phyloP scores from a whole-genome alignment of 2,797 vertebrate genomes.

The Falco columbarius region DNA sequence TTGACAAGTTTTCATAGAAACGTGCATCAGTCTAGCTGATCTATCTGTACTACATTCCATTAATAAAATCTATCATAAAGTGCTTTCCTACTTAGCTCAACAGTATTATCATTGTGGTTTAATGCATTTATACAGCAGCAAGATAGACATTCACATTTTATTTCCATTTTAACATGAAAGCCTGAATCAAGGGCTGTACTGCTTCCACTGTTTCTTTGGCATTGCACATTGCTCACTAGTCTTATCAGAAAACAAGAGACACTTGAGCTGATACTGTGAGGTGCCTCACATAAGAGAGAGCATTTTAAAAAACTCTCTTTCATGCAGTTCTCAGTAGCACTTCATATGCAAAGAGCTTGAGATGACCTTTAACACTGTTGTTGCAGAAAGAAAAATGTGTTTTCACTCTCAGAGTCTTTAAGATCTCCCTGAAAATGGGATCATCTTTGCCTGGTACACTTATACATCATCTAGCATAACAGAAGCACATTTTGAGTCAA shows the following conservation, averaged over 20 bases:
- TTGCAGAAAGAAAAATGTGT: background rate
- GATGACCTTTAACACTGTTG: background rate
- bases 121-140: background rate
- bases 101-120: background rate
- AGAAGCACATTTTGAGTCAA: background rate
- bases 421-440: background rate
- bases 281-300: background rate
- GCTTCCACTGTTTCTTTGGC: background rate
- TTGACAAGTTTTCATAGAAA: background rate
- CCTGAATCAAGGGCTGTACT: background rate
- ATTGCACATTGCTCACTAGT: background rate
- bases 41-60: background rate
- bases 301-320: background rate
- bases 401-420: background rate
- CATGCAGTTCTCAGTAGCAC: background rate
- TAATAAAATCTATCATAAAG: background rate
- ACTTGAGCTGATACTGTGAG: background rate
- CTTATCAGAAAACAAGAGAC: conserved; percentile 2
- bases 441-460: background rate
- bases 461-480: background rate
- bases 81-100: background rate
- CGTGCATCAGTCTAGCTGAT: background rate
- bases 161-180: background rate
- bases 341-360: background rate
- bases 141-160: background rate